These are phyloP conservation scores for Solenopsis invicta DNA, from an alignment of 1,140 invertebrate species.

Conservation along the genomic window DNA sequence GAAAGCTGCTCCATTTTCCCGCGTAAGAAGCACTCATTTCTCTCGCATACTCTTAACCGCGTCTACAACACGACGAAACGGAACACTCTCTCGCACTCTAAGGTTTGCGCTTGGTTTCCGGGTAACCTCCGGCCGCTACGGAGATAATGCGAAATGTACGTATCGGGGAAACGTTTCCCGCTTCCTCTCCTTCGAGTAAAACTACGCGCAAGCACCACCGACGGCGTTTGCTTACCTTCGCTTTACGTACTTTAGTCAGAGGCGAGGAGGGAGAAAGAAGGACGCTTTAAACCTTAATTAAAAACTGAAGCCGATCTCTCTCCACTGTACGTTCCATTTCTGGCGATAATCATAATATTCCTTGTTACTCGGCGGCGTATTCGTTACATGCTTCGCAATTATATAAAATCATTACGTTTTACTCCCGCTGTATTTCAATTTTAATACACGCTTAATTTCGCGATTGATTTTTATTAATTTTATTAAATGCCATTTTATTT, in stretches of 20 bases:
- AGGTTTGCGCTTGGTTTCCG: conserved; percentile 32
- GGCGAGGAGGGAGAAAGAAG: background rate
- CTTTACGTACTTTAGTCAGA: background rate
- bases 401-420: conserved; percentile 28
- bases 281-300: conserved; percentile 31
- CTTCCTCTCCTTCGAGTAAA: conserved; percentile 28
- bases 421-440: conserved; percentile 16
- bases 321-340: background rate
- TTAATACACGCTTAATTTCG: conserved; percentile 13
- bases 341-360: background rate
- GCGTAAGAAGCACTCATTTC: conserved; percentile 29
- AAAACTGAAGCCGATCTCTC: conserved; percentile 8
- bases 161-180: conserved; percentile 43
- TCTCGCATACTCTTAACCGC: conserved; percentile 39
- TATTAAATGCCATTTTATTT: background rate
- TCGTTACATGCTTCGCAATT: conserved; percentile 31
- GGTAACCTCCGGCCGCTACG: conserved; percentile 42
- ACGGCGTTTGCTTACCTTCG: conserved; percentile 11
- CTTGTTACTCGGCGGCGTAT: background rate
- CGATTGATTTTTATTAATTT: conserved; percentile 17
- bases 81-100: conserved; percentile 25
- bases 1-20: conserved; percentile 27
- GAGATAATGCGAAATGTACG: conserved; percentile 61
- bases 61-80: conserved; percentile 37
- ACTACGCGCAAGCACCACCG: conserved; percentile 26